Conservation (phyloP, 2,113 vertebrate genomes). For the Pipa parva region DNA sequence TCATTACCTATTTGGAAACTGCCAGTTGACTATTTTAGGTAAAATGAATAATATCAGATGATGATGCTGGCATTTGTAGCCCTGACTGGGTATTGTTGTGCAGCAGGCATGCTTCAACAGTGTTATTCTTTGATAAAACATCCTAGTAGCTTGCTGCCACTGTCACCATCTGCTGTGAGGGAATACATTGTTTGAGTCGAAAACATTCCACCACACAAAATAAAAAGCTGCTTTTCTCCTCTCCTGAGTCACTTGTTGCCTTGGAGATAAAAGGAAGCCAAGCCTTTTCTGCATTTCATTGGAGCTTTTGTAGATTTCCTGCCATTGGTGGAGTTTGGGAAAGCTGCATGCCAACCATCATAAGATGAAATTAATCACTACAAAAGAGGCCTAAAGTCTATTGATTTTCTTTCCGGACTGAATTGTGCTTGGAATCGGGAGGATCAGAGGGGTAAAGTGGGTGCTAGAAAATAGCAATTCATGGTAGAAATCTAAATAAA, state of each 20-base stretch:
- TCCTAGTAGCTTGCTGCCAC: neutral
- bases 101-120: neutral
- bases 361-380: conserved; percentile 56
- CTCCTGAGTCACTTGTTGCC: conserved; percentile 46
- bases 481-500: conserved; percentile 2
- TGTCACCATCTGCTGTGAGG: conserved; percentile 2
- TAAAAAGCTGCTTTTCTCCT: neutral
- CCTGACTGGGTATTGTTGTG: neutral
- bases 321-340: conserved; percentile 30
- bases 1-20: no score
- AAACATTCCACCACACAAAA: conserved; percentile 5
- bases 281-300: conserved; percentile 24
- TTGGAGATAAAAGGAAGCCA: conserved; percentile 51
- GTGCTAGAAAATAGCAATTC: conserved; percentile 33
- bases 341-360: conserved; percentile 43
- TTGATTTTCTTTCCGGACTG: conserved; percentile 56
- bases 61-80: no score
- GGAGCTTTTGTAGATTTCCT: conserved; percentile 36
- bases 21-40: no score
- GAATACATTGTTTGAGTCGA: neutral
- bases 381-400: conserved; percentile 52
- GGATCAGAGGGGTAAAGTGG: conserved; percentile 4
- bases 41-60: no score
- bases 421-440: conserved; percentile 38
- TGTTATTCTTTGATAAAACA: neutral